Percentiles rank a stretch among this genome's conserved stretches.
These are phyloP conservation scores for Choloepus hoffmanni DNA, from an alignment of 2,113 vertebrate genomes.

Conservation along the genomic window DNA sequence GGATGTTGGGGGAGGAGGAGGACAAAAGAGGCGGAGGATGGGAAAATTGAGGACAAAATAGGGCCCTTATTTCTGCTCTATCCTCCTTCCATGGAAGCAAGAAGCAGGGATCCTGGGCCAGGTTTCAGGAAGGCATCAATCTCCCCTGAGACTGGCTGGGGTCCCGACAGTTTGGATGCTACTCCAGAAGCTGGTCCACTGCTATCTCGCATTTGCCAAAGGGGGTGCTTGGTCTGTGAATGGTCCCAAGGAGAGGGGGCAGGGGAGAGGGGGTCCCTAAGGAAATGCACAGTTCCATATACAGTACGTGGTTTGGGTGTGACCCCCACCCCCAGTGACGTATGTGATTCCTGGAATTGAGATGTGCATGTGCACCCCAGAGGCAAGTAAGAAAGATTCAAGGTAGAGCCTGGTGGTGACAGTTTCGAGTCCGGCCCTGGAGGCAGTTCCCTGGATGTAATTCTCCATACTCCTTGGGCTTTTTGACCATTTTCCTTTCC, in stretches of 20 bases:
- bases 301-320: background rate
- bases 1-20: slow-evolving; percentile 46
- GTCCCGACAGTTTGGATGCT: background rate
- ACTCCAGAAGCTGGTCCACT: background rate
- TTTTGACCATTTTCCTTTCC: background rate
- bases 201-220: background rate
- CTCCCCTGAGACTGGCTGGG: background rate
- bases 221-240: no score
- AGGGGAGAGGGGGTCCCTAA: background rate
- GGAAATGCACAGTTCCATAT: background rate
- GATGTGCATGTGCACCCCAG: background rate
- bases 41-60: slow-evolving; percentile 47
- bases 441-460: background rate
- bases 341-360: background rate
- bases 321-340: background rate
- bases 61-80: background rate
- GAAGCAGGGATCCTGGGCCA: background rate
- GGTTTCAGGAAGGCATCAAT: background rate
- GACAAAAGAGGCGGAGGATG: slow-evolving; percentile 56
- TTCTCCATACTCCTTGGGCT: background rate
- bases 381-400: background rate
- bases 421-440: background rate
- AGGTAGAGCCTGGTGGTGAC: background rate
- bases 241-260: background rate
- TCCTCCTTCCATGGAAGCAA: background rate